Conservation (phyloP, 2,113 vertebrate genomes). For the Sceloporus tristichus region DNA sequence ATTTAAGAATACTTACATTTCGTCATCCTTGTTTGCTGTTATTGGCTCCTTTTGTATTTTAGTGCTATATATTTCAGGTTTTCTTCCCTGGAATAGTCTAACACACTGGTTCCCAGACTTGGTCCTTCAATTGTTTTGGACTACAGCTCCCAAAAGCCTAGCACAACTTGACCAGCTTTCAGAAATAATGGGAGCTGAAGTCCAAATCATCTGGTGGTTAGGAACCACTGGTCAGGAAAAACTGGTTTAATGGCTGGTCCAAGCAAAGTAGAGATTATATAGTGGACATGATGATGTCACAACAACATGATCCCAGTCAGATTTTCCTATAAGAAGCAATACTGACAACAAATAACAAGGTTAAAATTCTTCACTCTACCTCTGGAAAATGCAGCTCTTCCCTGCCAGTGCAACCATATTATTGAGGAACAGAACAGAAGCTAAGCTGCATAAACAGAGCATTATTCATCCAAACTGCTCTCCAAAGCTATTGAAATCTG, state of each 20-base stretch:
- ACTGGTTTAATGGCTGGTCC: not conserved
- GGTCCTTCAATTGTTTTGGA: not conserved
- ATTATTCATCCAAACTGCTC: not conserved
- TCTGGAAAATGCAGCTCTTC: no score
- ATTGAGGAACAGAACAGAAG: constrained; percentile 4
- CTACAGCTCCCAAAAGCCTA: not conserved
- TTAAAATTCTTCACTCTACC: not conserved
- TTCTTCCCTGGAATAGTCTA: not conserved
- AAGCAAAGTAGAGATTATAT: not conserved
- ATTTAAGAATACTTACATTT: not conserved
- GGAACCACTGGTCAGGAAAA: not conserved
- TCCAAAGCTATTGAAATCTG: not conserved
- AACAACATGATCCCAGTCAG: not conserved
- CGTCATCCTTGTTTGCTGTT: not conserved
- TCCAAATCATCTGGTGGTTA: no score
- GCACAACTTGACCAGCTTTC: no score
- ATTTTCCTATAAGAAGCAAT: not conserved
- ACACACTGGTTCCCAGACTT: not conserved
- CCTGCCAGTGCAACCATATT: no score
- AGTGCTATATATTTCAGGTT: not conserved
- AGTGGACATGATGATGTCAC: not conserved
- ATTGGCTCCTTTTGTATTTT: not conserved
- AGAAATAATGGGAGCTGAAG: no score
- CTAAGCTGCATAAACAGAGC: not conserved
- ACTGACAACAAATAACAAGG: not conserved